Conservation (phyloP, 2,888 invertebrate species). For the Leptinotarsa juncta region DNA sequence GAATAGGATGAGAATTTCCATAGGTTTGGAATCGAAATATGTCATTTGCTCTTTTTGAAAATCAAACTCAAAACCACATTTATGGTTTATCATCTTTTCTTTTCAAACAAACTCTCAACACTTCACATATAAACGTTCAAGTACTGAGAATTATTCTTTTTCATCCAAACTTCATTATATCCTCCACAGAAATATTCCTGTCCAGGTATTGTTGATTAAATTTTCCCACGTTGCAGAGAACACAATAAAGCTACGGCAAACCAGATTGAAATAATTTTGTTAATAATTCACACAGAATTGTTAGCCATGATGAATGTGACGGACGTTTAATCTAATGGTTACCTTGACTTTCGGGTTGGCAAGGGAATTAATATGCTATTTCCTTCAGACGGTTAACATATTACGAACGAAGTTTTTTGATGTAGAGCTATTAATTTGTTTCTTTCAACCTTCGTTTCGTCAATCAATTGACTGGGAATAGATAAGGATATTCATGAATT, state of each 20-base stretch:
- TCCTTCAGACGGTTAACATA: neutral
- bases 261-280: neutral
- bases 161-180: no score
- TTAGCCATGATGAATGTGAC: neutral
- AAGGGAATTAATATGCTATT: constrained; percentile 17
- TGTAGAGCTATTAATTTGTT: neutral
- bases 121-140: no score
- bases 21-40: no score
- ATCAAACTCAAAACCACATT: no score
- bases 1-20: no score
- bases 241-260: neutral
- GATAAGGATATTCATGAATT: no score
- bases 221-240: no score
- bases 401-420: neutral
- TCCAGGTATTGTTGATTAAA: neutral
- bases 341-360: constrained; percentile 16
- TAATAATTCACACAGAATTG: constrained; percentile 4
- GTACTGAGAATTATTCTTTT: no score
- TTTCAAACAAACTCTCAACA: no score
- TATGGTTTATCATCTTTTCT: no score
- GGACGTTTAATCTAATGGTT: constrained; percentile 2
- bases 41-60: no score
- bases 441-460: neutral
- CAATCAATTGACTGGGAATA: no score
- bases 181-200: neutral